Conservation (phyloP, 2,797 vertebrate species). For the Rachycentron canadum region DNA sequence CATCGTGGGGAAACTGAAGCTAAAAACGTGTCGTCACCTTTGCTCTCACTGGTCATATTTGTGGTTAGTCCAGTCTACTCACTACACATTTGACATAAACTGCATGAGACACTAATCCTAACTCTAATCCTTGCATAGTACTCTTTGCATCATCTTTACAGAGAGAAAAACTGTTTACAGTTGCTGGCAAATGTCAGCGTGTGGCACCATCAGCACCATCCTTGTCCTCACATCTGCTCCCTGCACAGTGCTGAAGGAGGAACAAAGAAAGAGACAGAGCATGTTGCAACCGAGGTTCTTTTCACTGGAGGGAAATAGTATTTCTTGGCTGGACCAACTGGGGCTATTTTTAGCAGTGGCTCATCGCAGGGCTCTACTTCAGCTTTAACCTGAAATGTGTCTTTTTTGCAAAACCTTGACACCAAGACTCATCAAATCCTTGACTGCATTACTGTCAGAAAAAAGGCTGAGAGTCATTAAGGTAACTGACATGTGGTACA, state of each 20-base stretch:
- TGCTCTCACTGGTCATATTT: slow-evolving; percentile 6
- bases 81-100: not conserved
- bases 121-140: not conserved
- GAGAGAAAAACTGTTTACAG: slow-evolving; percentile 10
- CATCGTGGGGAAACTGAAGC: slow-evolving; percentile 10
- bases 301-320: slow-evolving; percentile 54
- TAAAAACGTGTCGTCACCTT: slow-evolving; percentile 8
- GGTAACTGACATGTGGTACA: slow-evolving; percentile 15
- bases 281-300: slow-evolving; percentile 47
- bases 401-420: slow-evolving; percentile 35
- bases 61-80: slow-evolving; percentile 6
- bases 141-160: slow-evolving; percentile 32
- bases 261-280: slow-evolving; percentile 64
- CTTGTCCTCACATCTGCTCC: slow-evolving; percentile 29
- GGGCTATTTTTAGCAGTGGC: slow-evolving; percentile 76
- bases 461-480: slow-evolving; percentile 19
- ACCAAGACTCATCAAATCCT: slow-evolving; percentile 29
- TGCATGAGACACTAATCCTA: not conserved
- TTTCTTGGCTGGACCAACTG: slow-evolving; percentile 59
- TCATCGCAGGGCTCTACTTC: slow-evolving; percentile 57
- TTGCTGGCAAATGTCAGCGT: slow-evolving; percentile 20
- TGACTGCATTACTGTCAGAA: slow-evolving; percentile 32
- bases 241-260: slow-evolving; percentile 32
- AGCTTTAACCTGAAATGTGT: slow-evolving; percentile 51
- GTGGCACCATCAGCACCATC: slow-evolving; percentile 36